phyloP scores from a whole-genome alignment of 2,113 vertebrate species.

The Dissostichus mawsoni region DNA sequence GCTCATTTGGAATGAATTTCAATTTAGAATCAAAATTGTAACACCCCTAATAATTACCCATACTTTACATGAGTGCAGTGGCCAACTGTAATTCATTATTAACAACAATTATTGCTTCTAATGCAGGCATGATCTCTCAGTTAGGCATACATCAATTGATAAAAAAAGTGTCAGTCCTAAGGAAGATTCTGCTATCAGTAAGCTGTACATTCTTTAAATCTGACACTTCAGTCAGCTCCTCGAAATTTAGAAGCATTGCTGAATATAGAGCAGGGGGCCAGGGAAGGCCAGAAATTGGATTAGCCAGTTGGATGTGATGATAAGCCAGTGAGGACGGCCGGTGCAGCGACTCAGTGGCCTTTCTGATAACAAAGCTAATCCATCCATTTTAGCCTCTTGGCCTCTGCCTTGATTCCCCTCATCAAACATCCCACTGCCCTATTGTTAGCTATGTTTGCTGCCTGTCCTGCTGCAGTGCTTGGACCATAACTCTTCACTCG shows the following conservation, averaged over 20 bases:
- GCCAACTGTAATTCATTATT: neutral
- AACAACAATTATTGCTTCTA: neutral
- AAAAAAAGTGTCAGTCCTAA: neutral
- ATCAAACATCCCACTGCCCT: conserved; percentile 71
- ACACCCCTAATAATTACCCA: no score
- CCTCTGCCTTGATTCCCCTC: conserved; percentile 73
- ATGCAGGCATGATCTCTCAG: neutral
- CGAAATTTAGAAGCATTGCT: conserved; percentile 37
- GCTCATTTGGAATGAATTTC: no score
- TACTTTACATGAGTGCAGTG: no score
- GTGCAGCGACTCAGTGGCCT: conserved; percentile 55
- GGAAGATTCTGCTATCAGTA: neutral
- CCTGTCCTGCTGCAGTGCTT: conserved; percentile 61
- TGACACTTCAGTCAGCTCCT: conserved; percentile 20
- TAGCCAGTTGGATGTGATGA: conserved; percentile 65
- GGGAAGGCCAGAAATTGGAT: conserved; percentile 61
- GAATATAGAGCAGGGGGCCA: conserved; percentile 35
- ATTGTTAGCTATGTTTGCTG: conserved; percentile 69
- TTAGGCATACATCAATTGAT: neutral
- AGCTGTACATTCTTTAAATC: conserved; percentile 7
- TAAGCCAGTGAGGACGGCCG: conserved; percentile 54
- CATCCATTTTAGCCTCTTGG: conserved; percentile 76
- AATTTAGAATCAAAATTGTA: no score
- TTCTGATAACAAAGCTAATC: conserved; percentile 74
- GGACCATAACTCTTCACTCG: conserved; percentile 69